Base-by-base conservation (phyloP, 2,888 invertebrate genomes). In the Pemphredon lugubris region DNA sequence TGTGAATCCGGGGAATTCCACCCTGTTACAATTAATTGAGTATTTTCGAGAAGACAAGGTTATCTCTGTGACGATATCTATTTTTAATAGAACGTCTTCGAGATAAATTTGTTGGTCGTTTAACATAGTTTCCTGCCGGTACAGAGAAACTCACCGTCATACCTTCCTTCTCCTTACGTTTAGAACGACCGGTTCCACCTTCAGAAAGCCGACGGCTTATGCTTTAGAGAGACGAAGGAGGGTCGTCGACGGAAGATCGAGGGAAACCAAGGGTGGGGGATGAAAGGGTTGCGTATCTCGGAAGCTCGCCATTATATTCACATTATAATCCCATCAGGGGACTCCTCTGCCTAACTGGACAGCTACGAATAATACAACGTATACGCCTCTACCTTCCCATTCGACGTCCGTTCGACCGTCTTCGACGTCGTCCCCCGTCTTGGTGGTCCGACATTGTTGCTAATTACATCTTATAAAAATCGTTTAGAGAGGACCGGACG, bases 281-380 rank as follows among this genome's bases (percentile, higher is more conserved):
- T 69, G 65, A 66, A 76, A 81, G 73, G 80, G 77, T 71, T 77
- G 86, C 86, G 86, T 88, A 87, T 82, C 76, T 70, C 88, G 83
- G 88, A 86, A 87, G 87, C 85, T 80, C 79, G 81, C 85, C 83
- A 88, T 88, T 88, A 88, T 87, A 87, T 86, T 87, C 87, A 82
- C 87, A 88, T 88, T 87, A 88, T 87, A 88, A 87, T 86, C 87
- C 83, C 87, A 88, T 88, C 86, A 87, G 83, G 77, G 81, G 85
- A 84, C 82, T 84, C 83, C 83, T 82, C 80, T 73, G 82, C 78
- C 81, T 82, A 86, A 85, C 77, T 77, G 75, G 79, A 79, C 82
- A 83, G 78, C 79, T 79, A 83, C 79, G 82, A 83, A 86, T 84
- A 81, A 83, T 82, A 84, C 73, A 67, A 63, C 50, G 66, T 65